Conservation (phyloP, 1,140 invertebrate species). For the Lordiphosa clarofinis region DNA sequence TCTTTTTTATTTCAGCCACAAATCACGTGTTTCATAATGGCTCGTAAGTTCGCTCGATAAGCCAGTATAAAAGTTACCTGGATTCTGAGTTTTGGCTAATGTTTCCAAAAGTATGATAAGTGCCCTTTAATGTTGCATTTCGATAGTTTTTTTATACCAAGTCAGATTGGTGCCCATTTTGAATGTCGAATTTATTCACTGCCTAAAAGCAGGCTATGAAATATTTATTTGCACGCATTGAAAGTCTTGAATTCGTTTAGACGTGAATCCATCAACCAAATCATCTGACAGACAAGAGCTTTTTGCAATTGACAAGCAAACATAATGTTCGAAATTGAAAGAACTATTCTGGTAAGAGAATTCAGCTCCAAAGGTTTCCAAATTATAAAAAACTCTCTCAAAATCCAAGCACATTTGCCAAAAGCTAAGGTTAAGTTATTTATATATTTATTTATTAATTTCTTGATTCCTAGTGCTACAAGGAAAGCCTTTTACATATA, state of each 20-base stretch:
- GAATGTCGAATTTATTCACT: too few relatives aligned
- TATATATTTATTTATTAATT: too few relatives aligned
- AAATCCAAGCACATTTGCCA: too few relatives aligned
- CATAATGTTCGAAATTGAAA: too few relatives aligned
- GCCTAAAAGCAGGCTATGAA: slow-evolving; percentile 3
- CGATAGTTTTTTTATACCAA: slow-evolving; percentile 41
- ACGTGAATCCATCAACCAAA: not conserved
- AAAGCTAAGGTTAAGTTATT: too few relatives aligned
- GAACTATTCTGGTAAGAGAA: too few relatives aligned
- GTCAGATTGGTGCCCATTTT: slow-evolving; percentile 14
- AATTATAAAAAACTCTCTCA: too few relatives aligned
- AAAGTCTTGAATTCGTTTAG: not conserved
- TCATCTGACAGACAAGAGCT: too few relatives aligned
- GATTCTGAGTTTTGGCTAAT: slow-evolving; percentile 15
- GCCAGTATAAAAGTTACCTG: slow-evolving; percentile 25
- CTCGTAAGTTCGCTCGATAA: slow-evolving; percentile 46
- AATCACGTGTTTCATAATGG: slow-evolving; percentile 57
- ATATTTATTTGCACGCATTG: slow-evolving; percentile 25
- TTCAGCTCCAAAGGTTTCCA: too few relatives aligned
- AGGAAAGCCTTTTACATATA: too few relatives aligned
- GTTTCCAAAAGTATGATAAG: slow-evolving; percentile 61
- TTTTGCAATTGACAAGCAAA: too few relatives aligned
- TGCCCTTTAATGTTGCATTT: slow-evolving; percentile 44
- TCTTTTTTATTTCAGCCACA: slow-evolving; percentile 53
- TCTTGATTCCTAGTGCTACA: too few relatives aligned